Evolutionary conservation across 2,113 vertebrate species (phyloP), one percentile per base, ranked within the genome.

Genomic region (Crotophaga sulcirostris): DNA sequence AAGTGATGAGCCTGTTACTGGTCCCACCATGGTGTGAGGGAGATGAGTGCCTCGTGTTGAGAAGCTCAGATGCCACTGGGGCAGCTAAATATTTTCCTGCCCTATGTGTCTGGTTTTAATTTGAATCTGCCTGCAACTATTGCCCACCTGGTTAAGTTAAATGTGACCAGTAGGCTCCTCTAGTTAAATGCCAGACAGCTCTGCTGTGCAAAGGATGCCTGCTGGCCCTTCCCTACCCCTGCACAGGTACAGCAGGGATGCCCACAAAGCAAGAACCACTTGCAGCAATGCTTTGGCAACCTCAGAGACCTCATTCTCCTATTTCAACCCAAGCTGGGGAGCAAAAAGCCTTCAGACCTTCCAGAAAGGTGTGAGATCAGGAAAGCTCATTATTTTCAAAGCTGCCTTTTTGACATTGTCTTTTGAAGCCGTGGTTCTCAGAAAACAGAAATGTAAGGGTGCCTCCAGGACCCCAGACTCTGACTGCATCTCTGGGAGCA

Each of bases 241-340:
- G 10, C 1, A 21, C 0, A 5, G 40, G 66, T 12, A 10, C 2
- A 1, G 73, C 11, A 58, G 74, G 1, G 66, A 33, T 7, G 23
- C 7, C 23, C 34, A 25, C 29, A 9, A 14, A 29, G 47, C 69
- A 49, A 40, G 42, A 84, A 21, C 38, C 24, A 58, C 63, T 45
- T 17, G 25, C 44, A 75, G 81, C 29, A 60, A 72, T 0, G 3
- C 62, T 28, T 11, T 9, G 4, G 66, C 58, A 75, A 3, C 19
- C 34, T 60, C 74, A 56, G 31, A 24, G 42, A 33, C 15, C 4
- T 40, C 84, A 31, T 47, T 21, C 47, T 55, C 29, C 58, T 20
- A 5, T 8, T 77, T 16, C 29, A 79, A 47, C 28, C 55, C 34
- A 62, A 9, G 18, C 33, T 9, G n/a, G 25, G 20, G 1, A 86